A percentile compares a stretch with the other conserved stretches of the same genome.
phyloP scores from a whole-genome alignment of 2,888 invertebrate species.

The Aromia moschata region DNA sequence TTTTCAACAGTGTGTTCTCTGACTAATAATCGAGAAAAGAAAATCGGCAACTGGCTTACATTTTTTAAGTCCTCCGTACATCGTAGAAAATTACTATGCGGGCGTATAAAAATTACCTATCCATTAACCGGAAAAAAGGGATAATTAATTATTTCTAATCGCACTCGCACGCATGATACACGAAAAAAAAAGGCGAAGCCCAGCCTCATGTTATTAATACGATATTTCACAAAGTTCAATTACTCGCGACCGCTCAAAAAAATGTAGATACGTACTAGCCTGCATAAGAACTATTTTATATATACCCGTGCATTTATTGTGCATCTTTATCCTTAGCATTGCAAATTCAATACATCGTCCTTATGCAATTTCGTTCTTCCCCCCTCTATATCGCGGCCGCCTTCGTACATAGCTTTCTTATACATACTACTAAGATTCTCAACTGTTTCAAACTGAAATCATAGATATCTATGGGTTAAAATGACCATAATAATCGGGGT shows the following conservation, averaged over 20 bases:
- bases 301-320: conserved; percentile 44
- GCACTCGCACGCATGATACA: conserved; percentile 1
- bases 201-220: conserved; percentile 39
- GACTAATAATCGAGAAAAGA: too few relatives aligned
- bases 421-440: conserved; percentile 59
- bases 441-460: conserved; percentile 60
- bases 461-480: conserved; percentile 57
- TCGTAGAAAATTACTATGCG: not conserved
- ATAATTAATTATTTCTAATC: conserved; percentile 7
- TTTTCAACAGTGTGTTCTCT: too few relatives aligned
- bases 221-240: conserved; percentile 48
- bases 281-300: conserved; percentile 46
- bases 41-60: too few relatives aligned
- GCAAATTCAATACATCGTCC: conserved; percentile 41
- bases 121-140: not conserved
- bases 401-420: conserved; percentile 56
- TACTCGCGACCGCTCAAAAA: conserved; percentile 43
- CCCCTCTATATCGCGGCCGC: conserved; percentile 46
- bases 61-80: not conserved
- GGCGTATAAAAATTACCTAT: not conserved
- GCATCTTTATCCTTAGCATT: conserved; percentile 43
- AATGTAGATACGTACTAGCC: conserved; percentile 46
- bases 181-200: conserved; percentile 20
- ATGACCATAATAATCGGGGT: conserved; percentile 47
- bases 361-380: conserved; percentile 46